Base-by-base conservation (phyloP, 2,888 invertebrate genomes). In the Eupelmus urozonus region DNA sequence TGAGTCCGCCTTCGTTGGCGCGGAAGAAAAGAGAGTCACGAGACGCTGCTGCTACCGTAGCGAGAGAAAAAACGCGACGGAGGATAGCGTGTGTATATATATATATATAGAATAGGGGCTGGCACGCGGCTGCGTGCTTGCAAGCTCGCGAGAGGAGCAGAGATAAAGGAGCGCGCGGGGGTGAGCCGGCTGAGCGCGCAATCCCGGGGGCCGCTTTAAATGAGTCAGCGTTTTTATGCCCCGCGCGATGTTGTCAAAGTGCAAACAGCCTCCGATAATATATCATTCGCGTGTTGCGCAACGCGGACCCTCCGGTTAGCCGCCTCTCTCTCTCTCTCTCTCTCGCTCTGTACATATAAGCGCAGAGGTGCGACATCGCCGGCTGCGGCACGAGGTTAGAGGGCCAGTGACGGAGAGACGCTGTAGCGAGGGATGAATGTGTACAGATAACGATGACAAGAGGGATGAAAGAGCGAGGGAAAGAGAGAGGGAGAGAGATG, bases 141-240 rank as follows among this genome's bases (percentile, higher is more conserved):
- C 23, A 25, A 42, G 42, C 62, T 20, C 42, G 42, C 29, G 23
- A 42, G 34, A 29, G 62, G 29, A 62, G 62, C 3, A 79, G 20
- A 62, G 40, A 62, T 29, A 62, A n/a, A 74, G 59, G 45, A 72
- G 62, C 70, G 55, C 40, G 60, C 51, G 66, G 18, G 70, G 53
- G 71, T 11, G 55, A 53, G 79, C 65, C 57, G 65, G 49, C 82
- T 76, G 82, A 81, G 82, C 84, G 82, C 84, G 86, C 88, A 88
- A 89, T 89, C 88, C 88, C 88, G 87, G 87, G 88, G 87, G 88
- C 87, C 86, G 89, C 85, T 88, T 89, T 89, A 90, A 90, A 90
- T 89, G 89, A 90, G 89, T 90, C 89, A 90, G 89, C 89, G 88
- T 88, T 90, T 90, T 90, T 89, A 89, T 89, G 88, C 72, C 51